Conservation (phyloP, 2,888 invertebrate species). For the Drosophila atroscutellata region DNA sequence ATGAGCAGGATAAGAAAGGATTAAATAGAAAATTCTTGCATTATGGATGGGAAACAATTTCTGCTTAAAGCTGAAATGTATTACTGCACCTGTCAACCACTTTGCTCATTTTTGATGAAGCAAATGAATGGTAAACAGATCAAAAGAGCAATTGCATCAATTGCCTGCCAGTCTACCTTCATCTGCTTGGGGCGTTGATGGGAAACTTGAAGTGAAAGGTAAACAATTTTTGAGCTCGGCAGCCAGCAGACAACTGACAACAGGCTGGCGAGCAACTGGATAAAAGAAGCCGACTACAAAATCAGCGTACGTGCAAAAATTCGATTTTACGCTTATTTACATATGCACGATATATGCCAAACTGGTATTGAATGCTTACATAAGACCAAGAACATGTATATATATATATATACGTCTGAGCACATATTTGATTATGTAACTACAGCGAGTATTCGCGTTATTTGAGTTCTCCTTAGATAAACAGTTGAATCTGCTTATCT, state of each 20-base stretch:
- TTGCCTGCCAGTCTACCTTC: constrained; percentile 31
- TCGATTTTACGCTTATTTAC: constrained; percentile 41
- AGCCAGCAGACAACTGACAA: constrained; percentile 24
- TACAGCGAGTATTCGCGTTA: background rate
- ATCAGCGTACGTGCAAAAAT: constrained; percentile 26
- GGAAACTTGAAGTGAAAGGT: constrained; percentile 30
- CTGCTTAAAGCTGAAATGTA: background rate
- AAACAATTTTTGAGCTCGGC: constrained; percentile 39
- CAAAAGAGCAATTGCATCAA: constrained; percentile 63
- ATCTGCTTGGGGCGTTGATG: constrained; percentile 29
- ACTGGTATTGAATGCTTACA: constrained; percentile 1
- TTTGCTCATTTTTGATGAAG: constrained; percentile 11
- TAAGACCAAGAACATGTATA: background rate
- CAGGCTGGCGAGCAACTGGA: background rate
- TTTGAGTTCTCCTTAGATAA: background rate
- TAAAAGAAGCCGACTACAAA: constrained; percentile 13
- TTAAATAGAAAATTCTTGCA: background rate
- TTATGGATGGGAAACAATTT: background rate
- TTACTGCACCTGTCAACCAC: background rate
- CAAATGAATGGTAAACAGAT: constrained; percentile 51
- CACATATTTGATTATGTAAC: background rate
- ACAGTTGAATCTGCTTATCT: background rate
- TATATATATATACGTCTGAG: background rate
- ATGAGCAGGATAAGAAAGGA: background rate
- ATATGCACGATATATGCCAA: constrained; percentile 24